Evolutionary conservation across 2,888 invertebrate species (phyloP).

Genomic region (Lucinisca nassula): DNA sequence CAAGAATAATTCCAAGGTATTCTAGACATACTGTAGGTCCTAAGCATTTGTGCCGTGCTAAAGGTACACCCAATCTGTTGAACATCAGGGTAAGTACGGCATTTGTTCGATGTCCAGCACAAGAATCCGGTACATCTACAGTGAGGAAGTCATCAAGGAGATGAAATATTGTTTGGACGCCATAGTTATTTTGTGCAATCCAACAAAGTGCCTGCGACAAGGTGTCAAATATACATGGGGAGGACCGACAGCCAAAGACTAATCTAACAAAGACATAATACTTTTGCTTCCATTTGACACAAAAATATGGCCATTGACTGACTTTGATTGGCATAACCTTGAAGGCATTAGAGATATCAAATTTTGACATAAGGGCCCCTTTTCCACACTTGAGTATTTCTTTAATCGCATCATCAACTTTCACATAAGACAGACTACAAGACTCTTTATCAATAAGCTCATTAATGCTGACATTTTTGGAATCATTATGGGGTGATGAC

Average conservation of each 20-base stretch:
- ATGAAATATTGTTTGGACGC: conserved; percentile 35
- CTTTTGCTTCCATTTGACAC: conserved; percentile 51
- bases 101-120: conserved; percentile 52
- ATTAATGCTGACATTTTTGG: conserved; percentile 47
- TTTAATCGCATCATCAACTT: conserved; percentile 60
- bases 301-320: conserved; percentile 32
- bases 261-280: conserved; percentile 47
- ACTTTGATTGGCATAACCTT: conserved; percentile 48
- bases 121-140: conserved; percentile 13
- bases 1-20: conserved; percentile 62
- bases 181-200: conserved; percentile 54
- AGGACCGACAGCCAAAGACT: conserved; percentile 52
- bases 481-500: conserved; percentile 59
- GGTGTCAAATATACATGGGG: conserved; percentile 50
- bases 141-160: conserved; percentile 61
- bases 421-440: conserved; percentile 50
- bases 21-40: conserved; percentile 45
- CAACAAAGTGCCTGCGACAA: conserved; percentile 52
- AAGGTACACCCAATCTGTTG: conserved; percentile 44
- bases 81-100: conserved; percentile 46
- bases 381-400: conserved; percentile 27
- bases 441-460: conserved; percentile 58
- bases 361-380: conserved; percentile 43
- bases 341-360: conserved; percentile 61
- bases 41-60: conserved; percentile 47